Base-by-base conservation (phyloP, 2,113 vertebrate genomes). In the Euleptes europaea region DNA sequence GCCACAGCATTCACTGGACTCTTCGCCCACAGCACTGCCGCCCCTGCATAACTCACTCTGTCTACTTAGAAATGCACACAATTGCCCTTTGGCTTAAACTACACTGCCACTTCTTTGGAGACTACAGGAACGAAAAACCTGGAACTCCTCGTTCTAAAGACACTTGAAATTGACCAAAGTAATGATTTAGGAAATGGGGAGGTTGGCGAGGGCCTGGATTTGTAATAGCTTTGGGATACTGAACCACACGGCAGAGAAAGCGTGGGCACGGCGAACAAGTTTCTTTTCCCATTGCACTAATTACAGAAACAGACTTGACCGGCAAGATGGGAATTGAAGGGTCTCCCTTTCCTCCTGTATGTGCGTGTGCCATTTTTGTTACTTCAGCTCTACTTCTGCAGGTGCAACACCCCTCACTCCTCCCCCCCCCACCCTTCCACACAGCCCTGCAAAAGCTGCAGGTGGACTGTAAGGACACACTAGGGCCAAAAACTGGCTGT, bases 161-260 rank as follows among this genome's bases (percentile, higher is more conserved):
- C 74, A 54, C 26, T 91, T 90, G 84, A 89, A 83, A 70, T 23
- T 86, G 92, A 95, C 93, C 93, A 93, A 94, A 94, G 93, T 85
- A 89, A 80, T 86, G 82, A 91, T 84, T 93, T 66, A 40, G 69
- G 77, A 67, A 91, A 79, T 33, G 4, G 70, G 85, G 74, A 40
- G 63, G 91, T 74, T 0, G 0, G 5, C 49, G 11, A 8, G 60
- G 87, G 90, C 31, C 47, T 85, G 60, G 79, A 87, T 90, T 57
- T 79, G 75, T 76, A 75, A 76, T 38, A 78, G 74, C 88, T 80
- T 47, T 86, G 63, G 67, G 10, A 42, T 67, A 54, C 72, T 84
- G 89, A 81, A 44, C 17, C 1, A 47, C 74, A 78, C 77, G 0
- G 0, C 78, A 81, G 70, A 0, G 0, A 82, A 83, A 87, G 84